Conservation (phyloP, 2,113 vertebrate genomes). For the Rhea pennata region DNA sequence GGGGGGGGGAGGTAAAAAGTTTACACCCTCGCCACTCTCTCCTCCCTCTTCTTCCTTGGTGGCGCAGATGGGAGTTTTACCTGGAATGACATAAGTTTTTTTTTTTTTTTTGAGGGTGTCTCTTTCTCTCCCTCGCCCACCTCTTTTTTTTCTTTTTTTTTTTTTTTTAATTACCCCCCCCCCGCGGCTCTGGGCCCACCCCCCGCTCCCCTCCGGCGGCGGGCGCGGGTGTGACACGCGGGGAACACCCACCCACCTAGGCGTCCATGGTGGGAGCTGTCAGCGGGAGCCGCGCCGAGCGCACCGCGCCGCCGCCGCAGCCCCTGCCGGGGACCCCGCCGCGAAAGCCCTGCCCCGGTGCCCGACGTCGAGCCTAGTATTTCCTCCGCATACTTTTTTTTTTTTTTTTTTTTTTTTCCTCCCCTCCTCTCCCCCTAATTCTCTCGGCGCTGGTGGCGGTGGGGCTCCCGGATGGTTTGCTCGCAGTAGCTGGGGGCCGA, state of each 20-base stretch:
- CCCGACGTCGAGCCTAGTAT: slow-evolving; percentile 31
- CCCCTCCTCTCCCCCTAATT: background rate
- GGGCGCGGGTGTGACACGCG: slow-evolving; percentile 57
- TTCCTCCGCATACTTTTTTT: slow-evolving; percentile 1
- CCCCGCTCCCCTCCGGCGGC: slow-evolving; percentile 13
- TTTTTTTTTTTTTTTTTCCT: background rate
- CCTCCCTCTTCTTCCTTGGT: background rate
- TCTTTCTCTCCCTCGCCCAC: background rate
- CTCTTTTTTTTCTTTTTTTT: no score
- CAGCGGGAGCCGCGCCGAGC: background rate
- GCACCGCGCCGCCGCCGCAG: background rate
- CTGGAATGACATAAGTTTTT: slow-evolving; percentile 31
- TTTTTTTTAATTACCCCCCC: no score
- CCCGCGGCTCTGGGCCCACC: slow-evolving; percentile 13
- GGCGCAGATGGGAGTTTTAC: slow-evolving; percentile 26
- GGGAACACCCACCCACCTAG: slow-evolving; percentile 33
- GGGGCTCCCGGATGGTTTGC: slow-evolving; percentile 40
- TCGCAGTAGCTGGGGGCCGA: slow-evolving; percentile 53
- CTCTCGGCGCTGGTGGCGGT: background rate
- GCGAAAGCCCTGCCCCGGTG: background rate
- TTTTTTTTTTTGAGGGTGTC: background rate
- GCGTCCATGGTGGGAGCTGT: slow-evolving; percentile 48
- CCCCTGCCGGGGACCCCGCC: background rate
- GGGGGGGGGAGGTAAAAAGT: background rate
- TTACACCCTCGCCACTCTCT: background rate